A percentile compares a stretch with the other conserved stretches of the same genome.
Evolutionary conservation across 2,113 vertebrate genomes (phyloP).

Genomic region (Genyomyrus donnyi): DNA sequence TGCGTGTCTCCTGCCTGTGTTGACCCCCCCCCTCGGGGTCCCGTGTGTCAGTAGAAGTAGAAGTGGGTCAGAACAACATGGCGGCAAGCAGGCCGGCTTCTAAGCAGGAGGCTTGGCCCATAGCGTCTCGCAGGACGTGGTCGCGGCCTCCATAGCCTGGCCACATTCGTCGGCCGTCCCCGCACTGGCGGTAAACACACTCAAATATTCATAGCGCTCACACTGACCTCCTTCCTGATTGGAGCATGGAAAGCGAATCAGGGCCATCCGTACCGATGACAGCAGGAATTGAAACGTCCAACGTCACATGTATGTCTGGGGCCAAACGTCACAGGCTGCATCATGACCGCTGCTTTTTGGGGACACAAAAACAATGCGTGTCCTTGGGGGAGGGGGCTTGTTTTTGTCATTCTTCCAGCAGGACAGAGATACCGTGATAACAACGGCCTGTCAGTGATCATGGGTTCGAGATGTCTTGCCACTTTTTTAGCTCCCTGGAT

Average conservation of each 20-base stretch:
- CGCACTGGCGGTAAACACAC: slow-evolving; percentile 42
- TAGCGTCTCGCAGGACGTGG: background rate
- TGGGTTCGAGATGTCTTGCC: background rate
- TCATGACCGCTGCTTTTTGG: background rate
- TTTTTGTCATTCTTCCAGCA: background rate
- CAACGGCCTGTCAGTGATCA: background rate
- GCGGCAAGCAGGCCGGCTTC: slow-evolving; percentile 1
- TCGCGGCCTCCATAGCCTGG: slow-evolving; percentile 42
- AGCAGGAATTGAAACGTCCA: background rate
- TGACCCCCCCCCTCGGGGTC: background rate
- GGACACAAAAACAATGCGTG: background rate
- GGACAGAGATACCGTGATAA: background rate
- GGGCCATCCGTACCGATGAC: slow-evolving; percentile 30
- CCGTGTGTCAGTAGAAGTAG: slow-evolving; percentile 8
- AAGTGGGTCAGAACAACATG: slow-evolving; percentile 51
- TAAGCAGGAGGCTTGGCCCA: slow-evolving; percentile 31
- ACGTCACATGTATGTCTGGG: background rate
- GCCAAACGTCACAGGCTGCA: background rate
- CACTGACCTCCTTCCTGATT: slow-evolving; percentile 32
- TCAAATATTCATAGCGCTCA: slow-evolving; percentile 48
- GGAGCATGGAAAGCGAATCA: slow-evolving; percentile 32
- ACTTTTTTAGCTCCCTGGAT: background rate
- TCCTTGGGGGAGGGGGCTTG: background rate
- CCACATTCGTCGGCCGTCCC: slow-evolving; percentile 17
- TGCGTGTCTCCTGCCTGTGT: background rate